A percentile compares a stretch with the other conserved stretches of the same genome.
Evolutionary conservation across 2,113 vertebrate genomes (phyloP).

Genomic region (Hypocryptadius cinnamomeus): DNA sequence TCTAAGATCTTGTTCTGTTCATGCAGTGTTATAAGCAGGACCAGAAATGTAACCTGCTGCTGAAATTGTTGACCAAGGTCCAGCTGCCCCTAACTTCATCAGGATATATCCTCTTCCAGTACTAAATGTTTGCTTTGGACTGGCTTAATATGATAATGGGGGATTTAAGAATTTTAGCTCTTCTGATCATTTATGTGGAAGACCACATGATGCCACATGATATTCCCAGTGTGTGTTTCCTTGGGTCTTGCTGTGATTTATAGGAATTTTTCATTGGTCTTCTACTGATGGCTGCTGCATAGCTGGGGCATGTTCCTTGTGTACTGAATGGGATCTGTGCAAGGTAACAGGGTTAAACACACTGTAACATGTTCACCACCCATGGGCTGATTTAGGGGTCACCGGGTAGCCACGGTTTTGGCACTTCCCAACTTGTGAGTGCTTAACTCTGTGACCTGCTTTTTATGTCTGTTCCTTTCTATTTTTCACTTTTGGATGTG

Average conservation of each 20-base stretch:
- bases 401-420: background rate
- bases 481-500: background rate
- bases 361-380: rapidly evolving
- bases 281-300: background rate
- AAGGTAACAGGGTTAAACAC: background rate
- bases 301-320: background rate
- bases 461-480: background rate
- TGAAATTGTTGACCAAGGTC: background rate
- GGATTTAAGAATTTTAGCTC: background rate
- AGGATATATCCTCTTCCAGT: background rate
- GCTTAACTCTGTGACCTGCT: background rate
- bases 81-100: background rate
- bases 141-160: background rate
- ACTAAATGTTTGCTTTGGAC: background rate
- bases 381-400: background rate
- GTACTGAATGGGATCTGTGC: background rate
- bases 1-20: background rate
- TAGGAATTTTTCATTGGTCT: background rate
- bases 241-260: background rate
- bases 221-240: background rate
- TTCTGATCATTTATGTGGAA: background rate
- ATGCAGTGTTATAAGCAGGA: background rate
- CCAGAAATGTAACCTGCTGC: background rate
- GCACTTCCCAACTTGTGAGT: background rate
- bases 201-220: background rate